Evolutionary conservation across 2,113 vertebrate species (phyloP), one percentile per base, ranked within the genome.

Genomic region (Otolemur garnettii): DNA sequence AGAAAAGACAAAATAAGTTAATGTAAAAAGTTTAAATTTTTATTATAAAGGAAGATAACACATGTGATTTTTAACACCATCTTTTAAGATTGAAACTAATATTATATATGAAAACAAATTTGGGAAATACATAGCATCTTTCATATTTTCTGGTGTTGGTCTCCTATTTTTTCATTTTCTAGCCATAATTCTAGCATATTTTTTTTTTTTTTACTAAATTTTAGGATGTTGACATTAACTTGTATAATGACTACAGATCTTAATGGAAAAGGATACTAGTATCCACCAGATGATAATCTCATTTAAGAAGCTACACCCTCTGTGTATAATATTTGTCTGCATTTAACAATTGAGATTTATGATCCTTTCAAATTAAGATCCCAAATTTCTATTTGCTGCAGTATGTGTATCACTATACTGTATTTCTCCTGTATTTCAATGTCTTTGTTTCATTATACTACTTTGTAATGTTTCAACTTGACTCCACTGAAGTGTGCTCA

Each of bases 1-100:
- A 35, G 24, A 59, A 79, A 57, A 60, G 30, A 80, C 42, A 57
- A 71, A 50, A 81, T 59, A 50, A 62, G 19, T 7, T 33, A 66
- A 0, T 78, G 9, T 78, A n/a, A 60, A 89, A 21, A 85, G 38
- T 74, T 94, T n/a, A 83, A 80, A 72, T 92, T 74, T 94, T 94
- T 17, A 62, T 87, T 92, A 38, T 18, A 60, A 0, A 53, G 38
- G 18, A 84, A 90, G 92, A 87, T 11, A 86, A 66, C 26, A 45
- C 8, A 0, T 57, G 7, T 62, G 17, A 85, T 15, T 87, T 66
- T 60, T 66, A 88, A 42, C 3, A 64, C 2, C 14, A 75, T 71
- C 42, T 55, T 95, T 92, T 72, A 81, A 85, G 2, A 35, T 45
- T 74, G 53, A 88, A 81, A 64, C 71, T 87, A 79, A 50, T 80